A percentile compares a stretch with the other conserved stretches of the same genome.
Conservation (phyloP, 2,888 invertebrate species). For the Phytoseiulus persimilis region DNA sequence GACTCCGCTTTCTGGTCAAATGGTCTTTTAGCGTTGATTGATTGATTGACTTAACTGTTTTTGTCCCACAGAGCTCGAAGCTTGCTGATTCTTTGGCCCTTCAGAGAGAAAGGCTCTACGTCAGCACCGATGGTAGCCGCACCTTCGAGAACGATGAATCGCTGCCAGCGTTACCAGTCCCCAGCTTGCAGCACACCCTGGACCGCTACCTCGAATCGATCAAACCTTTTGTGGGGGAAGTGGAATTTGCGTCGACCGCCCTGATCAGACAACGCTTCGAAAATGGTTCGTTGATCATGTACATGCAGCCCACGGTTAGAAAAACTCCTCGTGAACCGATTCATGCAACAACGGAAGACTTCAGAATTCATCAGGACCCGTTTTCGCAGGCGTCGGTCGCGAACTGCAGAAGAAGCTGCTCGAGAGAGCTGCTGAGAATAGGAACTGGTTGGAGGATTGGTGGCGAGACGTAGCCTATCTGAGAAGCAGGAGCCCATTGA, state of each 20-base stretch:
- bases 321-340: too few species aligned
- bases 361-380: background rate
- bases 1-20: too few species aligned
- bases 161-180: conserved; percentile 56
- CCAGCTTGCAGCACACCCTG: conserved; percentile 54
- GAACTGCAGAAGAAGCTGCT: conserved; percentile 53
- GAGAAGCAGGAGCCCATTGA: conserved; percentile 53
- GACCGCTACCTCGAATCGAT: conserved; percentile 55
- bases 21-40: too few species aligned
- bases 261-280: background rate
- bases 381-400: conserved; percentile 49
- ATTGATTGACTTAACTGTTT: too few species aligned
- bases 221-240: conserved; percentile 42
- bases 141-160: conserved; percentile 56
- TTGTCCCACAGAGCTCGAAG: background rate
- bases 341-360: background rate
- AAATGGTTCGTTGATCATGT: background rate
- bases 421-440: conserved; percentile 51
- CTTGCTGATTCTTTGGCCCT: conserved; percentile 13
- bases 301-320: too few species aligned
- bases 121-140: conserved; percentile 46
- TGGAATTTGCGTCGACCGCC: background rate
- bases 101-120: conserved; percentile 42
- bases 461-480: conserved; percentile 58
- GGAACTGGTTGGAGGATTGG: conserved; percentile 58